Evolutionary conservation across 2,113 vertebrate genomes (phyloP).

Genomic region (Setophaga coronata): DNA sequence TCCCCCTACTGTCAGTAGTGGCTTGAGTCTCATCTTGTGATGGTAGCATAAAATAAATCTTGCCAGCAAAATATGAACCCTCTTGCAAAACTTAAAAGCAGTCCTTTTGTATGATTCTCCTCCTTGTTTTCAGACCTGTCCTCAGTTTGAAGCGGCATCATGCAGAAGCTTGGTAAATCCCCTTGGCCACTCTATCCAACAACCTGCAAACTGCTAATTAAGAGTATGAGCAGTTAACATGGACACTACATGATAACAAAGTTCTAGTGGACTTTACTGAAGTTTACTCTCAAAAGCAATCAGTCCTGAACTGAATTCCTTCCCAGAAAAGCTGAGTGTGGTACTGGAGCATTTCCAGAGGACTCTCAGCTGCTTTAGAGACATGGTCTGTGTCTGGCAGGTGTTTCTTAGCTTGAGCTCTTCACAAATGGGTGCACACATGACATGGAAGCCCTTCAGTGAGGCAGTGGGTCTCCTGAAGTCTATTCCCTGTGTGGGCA

Average conservation of each 20-base stretch:
- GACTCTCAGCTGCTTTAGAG: background rate
- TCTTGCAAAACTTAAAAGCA: background rate
- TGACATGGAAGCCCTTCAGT: background rate
- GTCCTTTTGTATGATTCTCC: background rate
- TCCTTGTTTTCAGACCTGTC: background rate
- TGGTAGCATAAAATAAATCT: background rate
- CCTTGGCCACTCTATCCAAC: background rate
- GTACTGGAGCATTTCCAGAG: background rate
- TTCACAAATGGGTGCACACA: background rate
- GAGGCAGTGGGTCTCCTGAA: background rate
- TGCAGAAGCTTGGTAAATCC: background rate
- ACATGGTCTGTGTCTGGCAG: background rate
- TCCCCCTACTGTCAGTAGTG: too few relatives aligned
- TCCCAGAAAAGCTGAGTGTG: accelerated
- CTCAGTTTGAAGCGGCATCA: background rate
- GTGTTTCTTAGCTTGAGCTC: background rate
- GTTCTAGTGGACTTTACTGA: background rate
- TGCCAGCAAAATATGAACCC: background rate
- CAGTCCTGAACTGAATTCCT: background rate
- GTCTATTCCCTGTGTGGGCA: background rate
- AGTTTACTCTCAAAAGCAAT: background rate
- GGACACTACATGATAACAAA: background rate
- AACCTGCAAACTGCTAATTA: background rate
- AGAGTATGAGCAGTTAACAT: background rate
- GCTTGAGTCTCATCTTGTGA: background rate